Evolutionary conservation across 2,888 invertebrate species (phyloP), one percentile per base, ranked within the genome.

Genomic region (Drosophila helvetica): DNA sequence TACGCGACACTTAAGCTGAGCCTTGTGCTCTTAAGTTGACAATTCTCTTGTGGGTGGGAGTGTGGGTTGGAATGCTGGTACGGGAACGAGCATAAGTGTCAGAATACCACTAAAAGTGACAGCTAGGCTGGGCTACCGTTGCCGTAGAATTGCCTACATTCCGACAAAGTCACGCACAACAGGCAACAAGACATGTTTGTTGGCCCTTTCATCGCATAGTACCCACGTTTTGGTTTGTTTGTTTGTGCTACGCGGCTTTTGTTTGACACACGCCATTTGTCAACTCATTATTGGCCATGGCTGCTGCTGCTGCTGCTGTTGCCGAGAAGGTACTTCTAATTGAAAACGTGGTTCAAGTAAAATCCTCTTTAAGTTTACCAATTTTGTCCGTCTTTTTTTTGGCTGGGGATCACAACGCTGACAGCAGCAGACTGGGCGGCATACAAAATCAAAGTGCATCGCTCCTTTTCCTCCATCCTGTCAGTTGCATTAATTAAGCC

Each of bases 301-400:
- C 62, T 19, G 58, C 62, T 19, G 10, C 5, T 19, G 19, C 15
- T 17, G 48, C 12, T 38, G 12, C 33, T 6, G 12, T 12, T 30
- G 38, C n/a, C 42, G 47, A 17, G 53, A 53, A 65, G 48, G 61
- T 62, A 57, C 61, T 48, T 62, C 74, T 84, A 81, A 84, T 86
- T 81, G 81, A 74, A 84, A 81, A 76, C 73, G 71, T 86, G 71
- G 71, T 80, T 69, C 50, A 53, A 73, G 61, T 66, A 48, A 43
- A 57, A 57, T 55, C 57, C 38, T 38, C 30, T 30, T 30, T 30
- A 30, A 10, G 30, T 30, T 30, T 30, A 1, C 3, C 30, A 30
- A 30, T 27, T 27, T 2, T 9, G 2, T 27, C 9, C 9, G 8
- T 27, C 0, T 12, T 33, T 10, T 33, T 30, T 12, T 33, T 12